Base-by-base conservation (phyloP, 2,113 vertebrate genomes). In the Nannospalax galili region DNA sequence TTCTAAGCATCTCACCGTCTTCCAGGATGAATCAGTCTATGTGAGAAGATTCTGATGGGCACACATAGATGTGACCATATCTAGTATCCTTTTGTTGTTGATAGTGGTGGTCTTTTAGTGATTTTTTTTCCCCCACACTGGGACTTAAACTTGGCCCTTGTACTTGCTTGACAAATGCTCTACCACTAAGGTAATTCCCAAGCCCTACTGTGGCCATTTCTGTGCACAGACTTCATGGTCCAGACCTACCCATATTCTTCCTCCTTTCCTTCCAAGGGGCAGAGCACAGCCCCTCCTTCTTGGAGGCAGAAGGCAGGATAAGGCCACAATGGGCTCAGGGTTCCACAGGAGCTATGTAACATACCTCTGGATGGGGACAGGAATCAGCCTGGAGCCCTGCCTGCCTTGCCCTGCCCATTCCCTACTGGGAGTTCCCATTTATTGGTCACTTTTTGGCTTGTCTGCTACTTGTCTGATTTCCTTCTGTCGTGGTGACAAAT, bases 291-390 rank as follows among this genome's bases (percentile, higher is more conserved):
- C 32, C 65, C 62, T 58, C 40, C 22, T 5, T 0, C 48, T 6
- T 1, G 24, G 73, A 82, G 79, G 58, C 58, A 22, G 58, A 22
- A 86, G 37, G 84, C 40, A 22, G 42, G 10, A 35, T 1, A 19
- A 11, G n/a, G 22, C 56, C 11, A 4, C 67, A 22, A 17, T 1
- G 26, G 26, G 2, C 78, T 48, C 8, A 5, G 0, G 73, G 15
- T 19, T 72, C 30, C 22, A 70, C 4, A 6, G 88, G 40, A 56
- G 35, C 1, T 45, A 19, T 28, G n/a, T n/a, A 24, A n/a, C 24
- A 8, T 20, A 1, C 32, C 42, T 65, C 14, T 6, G 3, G 14
- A 3, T 9, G 8, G 32, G 4, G 45, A 80, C 69, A 73, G 79
- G 56, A 19, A 42, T 5, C 10, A 7, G 65, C 67, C 32, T 48